Percentiles rank a stretch among this genome's conserved stretches.
These are phyloP conservation scores for Stegophylla sp. DNA, from an alignment of 2,888 invertebrate genomes.

Conservation along the genomic window DNA sequence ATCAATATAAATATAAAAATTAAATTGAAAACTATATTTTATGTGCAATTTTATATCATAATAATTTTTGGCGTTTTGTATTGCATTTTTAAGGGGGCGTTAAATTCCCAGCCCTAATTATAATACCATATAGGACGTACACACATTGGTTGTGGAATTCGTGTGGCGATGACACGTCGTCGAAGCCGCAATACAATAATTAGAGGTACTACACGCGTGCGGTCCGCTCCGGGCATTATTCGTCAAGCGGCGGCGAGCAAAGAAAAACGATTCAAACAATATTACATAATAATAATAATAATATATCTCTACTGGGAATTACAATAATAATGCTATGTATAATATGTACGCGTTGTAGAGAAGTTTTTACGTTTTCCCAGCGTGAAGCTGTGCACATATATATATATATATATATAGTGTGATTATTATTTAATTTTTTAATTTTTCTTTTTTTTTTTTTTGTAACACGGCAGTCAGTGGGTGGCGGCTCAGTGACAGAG, in stretches of 20 bases:
- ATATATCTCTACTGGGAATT: too few species aligned
- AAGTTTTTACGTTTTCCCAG: slow-evolving; percentile 41
- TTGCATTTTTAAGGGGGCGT: too few species aligned
- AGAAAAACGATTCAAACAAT: slow-evolving; percentile 6
- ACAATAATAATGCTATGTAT: too few species aligned
- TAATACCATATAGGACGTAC: too few species aligned
- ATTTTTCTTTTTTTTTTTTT: not conserved
- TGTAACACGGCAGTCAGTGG: not conserved
- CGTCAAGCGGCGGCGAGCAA: slow-evolving; percentile 12
- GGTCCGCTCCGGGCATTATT: not conserved
- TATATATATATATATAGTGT: slow-evolving; percentile 2
- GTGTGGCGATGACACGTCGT: not conserved
- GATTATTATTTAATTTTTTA: not conserved
- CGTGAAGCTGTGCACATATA: slow-evolving; percentile 10
- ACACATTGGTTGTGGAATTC: too few species aligned
- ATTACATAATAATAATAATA: too few species aligned
- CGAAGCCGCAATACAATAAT: not conserved
- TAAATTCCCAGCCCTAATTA: too few species aligned
- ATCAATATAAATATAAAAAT: too few species aligned
- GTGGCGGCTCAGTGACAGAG: slow-evolving; percentile 5
- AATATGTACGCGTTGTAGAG: not conserved
- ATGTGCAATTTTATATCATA: too few species aligned
- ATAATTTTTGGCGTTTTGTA: too few species aligned
- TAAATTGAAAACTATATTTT: too few species aligned
- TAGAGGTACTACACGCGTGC: not conserved